These are phyloP conservation scores for Sterrhoptilus dennistouni DNA, from an alignment of 2,113 vertebrate species.

Conservation along the genomic window DNA sequence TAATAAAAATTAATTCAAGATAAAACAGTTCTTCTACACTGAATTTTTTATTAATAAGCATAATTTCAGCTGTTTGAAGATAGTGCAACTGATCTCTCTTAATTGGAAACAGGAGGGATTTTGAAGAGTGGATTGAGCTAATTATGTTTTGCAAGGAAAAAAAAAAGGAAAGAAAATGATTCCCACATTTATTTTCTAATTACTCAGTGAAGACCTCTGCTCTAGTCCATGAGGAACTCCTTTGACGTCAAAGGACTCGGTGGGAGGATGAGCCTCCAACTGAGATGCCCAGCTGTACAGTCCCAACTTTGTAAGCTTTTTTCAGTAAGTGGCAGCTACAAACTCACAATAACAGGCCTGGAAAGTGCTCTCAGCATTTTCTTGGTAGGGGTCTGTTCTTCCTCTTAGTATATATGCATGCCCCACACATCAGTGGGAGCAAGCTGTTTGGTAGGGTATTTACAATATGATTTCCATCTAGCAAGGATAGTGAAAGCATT, in stretches of 20 bases:
- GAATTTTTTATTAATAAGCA: constrained; percentile 49
- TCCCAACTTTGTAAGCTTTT: not conserved
- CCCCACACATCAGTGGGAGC: not conserved
- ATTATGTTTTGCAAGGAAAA: constrained; percentile 6
- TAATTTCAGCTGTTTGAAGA: constrained; percentile 58
- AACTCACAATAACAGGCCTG: not conserved
- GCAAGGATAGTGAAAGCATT: constrained; percentile 1
- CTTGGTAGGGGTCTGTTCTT: not conserved
- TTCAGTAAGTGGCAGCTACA: not conserved
- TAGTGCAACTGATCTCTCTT: constrained; percentile 55
- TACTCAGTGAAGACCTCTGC: constrained; percentile 60
- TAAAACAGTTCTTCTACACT: constrained; percentile 38
- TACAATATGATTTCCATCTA: not conserved
- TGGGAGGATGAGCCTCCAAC: constrained; percentile 36
- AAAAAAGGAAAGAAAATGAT: constrained; percentile 31
- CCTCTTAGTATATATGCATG: not conserved
- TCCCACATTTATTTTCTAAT: constrained; percentile 70
- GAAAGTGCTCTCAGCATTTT: not conserved
- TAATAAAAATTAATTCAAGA: constrained; percentile 54
- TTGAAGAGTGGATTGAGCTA: constrained; percentile 61
- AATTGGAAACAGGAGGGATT: constrained; percentile 63
- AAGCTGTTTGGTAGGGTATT: constrained; percentile 17
- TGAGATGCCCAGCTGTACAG: not conserved
- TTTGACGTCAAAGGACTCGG: constrained; percentile 50
- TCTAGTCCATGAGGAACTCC: constrained; percentile 46